Base-by-base conservation (phyloP, 1,140 invertebrate species). In the Wasmannia auropunctata region DNA sequence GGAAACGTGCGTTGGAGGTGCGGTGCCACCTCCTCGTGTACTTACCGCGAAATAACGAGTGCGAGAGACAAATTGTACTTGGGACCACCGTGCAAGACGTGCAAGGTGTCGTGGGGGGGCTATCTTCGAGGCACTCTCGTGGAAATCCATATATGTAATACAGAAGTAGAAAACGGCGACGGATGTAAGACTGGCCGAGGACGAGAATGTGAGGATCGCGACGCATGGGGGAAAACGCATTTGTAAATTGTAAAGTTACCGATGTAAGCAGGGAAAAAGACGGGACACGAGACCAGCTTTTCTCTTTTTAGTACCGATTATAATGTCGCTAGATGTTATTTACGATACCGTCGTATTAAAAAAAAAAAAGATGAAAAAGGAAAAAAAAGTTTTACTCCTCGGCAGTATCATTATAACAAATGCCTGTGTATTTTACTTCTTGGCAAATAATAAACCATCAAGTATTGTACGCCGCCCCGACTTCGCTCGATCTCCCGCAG, bases 371-470 rank as follows among this genome's bases (percentile, higher is more conserved):
- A n/a, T n/a, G n/a, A n/a, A n/a, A n/a, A n/a, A n/a, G n/a, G n/a
- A n/a, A 74, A 37, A 56, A 37, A 0, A 72, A 74, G 11, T 72
- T 54, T 87, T 81, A 46, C 76, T 88, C 79, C 76, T 88, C 89
- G 67, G 67, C 88, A 79, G 86, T 90, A 91, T 67, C 74, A 86
- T 88, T 90, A 70, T 91, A 91, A 91, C 70, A 91, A 90, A 91
- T 90, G 90, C 89, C 87, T 90, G 76, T 91, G 90, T 91, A 91
- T 91, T 91, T 91, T 91, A 91, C 90, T 91, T 90, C 89, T 91
- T 80, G 89, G 85, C 85, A 88, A 90, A 90, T 91, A 91, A 91
- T 91, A 91, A 91, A 91, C 63, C 74, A 88, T 90, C 75, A 76
- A 91, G 60, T 91, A 91, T 91, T 91, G 83, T 91, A 91, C 14